Conservation (phyloP, 2,888 invertebrate species). For the Acrobeloides nanus region DNA sequence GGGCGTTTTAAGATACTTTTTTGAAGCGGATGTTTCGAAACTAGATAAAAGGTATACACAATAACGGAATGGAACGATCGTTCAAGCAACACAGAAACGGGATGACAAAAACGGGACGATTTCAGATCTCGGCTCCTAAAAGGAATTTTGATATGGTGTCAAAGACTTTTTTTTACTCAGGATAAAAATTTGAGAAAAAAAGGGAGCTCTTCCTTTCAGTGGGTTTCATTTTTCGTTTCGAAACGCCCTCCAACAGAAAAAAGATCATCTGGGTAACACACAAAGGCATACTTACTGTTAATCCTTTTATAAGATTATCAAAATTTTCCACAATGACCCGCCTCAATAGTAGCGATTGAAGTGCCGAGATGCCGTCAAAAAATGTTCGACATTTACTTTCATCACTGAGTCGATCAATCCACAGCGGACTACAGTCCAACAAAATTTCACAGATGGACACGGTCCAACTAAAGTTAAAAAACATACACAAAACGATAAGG, state of each 20-base stretch:
- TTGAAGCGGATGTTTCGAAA: too few relatives aligned
- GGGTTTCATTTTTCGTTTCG: constrained; percentile 11
- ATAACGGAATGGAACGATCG: too few relatives aligned
- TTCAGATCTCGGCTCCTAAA: too few relatives aligned
- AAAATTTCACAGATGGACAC: constrained; percentile 27
- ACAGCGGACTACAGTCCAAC: constrained; percentile 12
- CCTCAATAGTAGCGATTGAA: constrained; percentile 17
- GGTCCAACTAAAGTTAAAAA: constrained; percentile 24
- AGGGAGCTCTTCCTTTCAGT: background rate
- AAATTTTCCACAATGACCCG: constrained; percentile 17
- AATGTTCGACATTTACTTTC: constrained; percentile 11
- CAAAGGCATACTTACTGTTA: constrained; percentile 10
- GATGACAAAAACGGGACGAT: too few relatives aligned
- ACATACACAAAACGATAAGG: background rate
- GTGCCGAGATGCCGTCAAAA: constrained; percentile 27
- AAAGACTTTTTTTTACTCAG: constrained; percentile 3
- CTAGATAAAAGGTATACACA: too few relatives aligned
- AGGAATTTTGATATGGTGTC: too few relatives aligned
- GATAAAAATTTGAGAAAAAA: background rate
- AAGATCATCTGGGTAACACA: background rate
- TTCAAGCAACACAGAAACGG: too few relatives aligned
- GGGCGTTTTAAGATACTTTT: too few relatives aligned
- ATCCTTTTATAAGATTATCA: constrained; percentile 12
- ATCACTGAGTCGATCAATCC: constrained; percentile 24
- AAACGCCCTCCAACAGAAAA: background rate